Evolutionary conservation across 2,113 vertebrate species (phyloP).

Genomic region (Acanthochromis polyacanthus): DNA sequence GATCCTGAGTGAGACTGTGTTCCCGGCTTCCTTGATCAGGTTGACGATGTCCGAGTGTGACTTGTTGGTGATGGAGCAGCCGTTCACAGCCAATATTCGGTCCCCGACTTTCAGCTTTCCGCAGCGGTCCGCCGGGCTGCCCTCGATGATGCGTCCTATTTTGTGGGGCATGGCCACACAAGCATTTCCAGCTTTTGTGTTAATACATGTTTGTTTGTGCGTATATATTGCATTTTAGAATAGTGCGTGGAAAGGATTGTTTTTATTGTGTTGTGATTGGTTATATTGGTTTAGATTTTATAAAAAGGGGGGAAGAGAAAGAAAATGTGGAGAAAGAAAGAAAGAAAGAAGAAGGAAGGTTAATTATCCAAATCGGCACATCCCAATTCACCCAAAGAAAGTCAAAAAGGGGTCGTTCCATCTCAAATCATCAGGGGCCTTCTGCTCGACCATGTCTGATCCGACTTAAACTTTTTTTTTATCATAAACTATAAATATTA

Average conservation of each 20-base stretch:
- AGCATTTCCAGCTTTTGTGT: slow-evolving; percentile 96
- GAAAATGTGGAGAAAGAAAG: slow-evolving; percentile 35
- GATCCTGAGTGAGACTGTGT: slow-evolving; percentile 98
- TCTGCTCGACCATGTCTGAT: no score
- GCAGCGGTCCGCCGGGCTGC: slow-evolving; percentile 97
- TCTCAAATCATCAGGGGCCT: no score
- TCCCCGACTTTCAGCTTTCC: slow-evolving; percentile 99
- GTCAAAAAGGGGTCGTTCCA: slow-evolving; percentile 59
- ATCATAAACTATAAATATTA: no score
- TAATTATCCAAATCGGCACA: slow-evolving; percentile 90
- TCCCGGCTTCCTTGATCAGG: slow-evolving; percentile 99
- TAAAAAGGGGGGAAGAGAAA: slow-evolving; percentile 64
- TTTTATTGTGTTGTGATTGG: slow-evolving; percentile 52
- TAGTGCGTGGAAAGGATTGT: background rate
- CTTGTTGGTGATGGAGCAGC: slow-evolving; percentile 99
- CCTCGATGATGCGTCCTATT: slow-evolving; percentile 99
- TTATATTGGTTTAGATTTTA: slow-evolving; percentile 63
- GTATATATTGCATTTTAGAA: slow-evolving; percentile 17
- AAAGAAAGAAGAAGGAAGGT: slow-evolving; percentile 84
- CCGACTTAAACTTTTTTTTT: no score
- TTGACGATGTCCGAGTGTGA: slow-evolving; percentile 99
- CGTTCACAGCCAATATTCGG: slow-evolving; percentile 96
- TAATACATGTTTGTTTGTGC: slow-evolving; percentile 68
- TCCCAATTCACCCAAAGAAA: slow-evolving; percentile 85
- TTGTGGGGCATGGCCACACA: slow-evolving; percentile 99